Percentiles rank a stretch among this genome's conserved stretches.
phyloP scores from a whole-genome alignment of 2,797 vertebrate genomes.

The Geotrypetes seraphini region DNA sequence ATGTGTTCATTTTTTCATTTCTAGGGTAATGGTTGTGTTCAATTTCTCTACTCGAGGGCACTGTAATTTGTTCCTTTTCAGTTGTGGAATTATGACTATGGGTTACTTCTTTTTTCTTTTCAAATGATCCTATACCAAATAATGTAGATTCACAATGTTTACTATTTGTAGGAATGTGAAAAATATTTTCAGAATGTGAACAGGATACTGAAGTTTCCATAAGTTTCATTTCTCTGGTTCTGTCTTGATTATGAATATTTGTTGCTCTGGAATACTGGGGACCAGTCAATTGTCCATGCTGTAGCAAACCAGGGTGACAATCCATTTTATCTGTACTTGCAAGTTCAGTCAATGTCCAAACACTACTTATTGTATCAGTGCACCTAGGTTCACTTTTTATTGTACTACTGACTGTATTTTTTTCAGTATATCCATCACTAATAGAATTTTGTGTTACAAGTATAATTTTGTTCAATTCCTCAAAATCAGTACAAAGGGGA shows the following conservation, averaged over 20 bases:
- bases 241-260: not conserved
- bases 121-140: not conserved
- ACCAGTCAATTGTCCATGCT: not conserved
- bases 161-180: constrained; percentile 5
- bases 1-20: constrained; percentile 2
- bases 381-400: not conserved
- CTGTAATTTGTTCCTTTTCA: too few relatives aligned
- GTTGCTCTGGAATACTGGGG: not conserved
- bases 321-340: not conserved
- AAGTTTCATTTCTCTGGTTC: constrained; percentile 6
- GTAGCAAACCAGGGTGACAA: not conserved
- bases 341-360: not conserved
- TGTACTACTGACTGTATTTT: not conserved
- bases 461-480: constrained; percentile 27
- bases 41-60: constrained; percentile 2
- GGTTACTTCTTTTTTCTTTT: not conserved
- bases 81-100: not conserved
- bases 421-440: not conserved
- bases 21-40: not conserved
- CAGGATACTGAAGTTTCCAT: not conserved
- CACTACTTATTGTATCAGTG: not conserved
- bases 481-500: constrained; percentile 39
- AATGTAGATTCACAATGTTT: not conserved
- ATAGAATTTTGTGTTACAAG: constrained; percentile 11
- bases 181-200: constrained; percentile 10